Conservation (phyloP, 2,797 vertebrate genomes). For the Amblyopsis hoosieri region DNA sequence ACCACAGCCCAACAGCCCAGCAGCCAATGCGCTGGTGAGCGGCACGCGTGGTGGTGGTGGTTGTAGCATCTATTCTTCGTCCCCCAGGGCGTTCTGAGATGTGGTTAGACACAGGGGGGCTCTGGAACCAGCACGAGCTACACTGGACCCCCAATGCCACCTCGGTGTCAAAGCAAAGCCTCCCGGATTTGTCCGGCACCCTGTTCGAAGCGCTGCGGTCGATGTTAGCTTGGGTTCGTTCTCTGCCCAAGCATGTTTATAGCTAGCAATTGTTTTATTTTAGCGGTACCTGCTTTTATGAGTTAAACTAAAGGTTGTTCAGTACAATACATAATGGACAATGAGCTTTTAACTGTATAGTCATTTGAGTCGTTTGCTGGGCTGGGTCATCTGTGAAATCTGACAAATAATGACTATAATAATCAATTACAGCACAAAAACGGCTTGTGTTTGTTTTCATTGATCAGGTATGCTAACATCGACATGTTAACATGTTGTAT, state of each 20-base stretch:
- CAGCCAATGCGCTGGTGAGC: slow-evolving; percentile 66
- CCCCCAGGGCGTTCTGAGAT: slow-evolving; percentile 65
- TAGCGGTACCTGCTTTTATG: too few relatives aligned
- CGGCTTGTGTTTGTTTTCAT: too few relatives aligned
- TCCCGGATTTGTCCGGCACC: slow-evolving; percentile 34
- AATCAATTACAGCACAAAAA: too few relatives aligned
- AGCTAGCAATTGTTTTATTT: slow-evolving; percentile 1
- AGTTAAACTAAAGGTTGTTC: too few relatives aligned
- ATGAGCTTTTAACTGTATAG: too few relatives aligned
- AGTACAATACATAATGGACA: too few relatives aligned
- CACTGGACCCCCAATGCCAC: slow-evolving; percentile 59
- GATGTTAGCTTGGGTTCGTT: slow-evolving; percentile 20
- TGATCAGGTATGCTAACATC: too few relatives aligned
- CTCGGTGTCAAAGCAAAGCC: slow-evolving; percentile 53
- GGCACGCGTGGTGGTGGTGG: slow-evolving; percentile 46
- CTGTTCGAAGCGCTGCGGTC: slow-evolving; percentile 57
- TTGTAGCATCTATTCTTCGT: slow-evolving; percentile 62
- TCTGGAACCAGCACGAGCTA: slow-evolving; percentile 59
- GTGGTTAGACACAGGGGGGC: slow-evolving; percentile 73
- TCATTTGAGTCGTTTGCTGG: too few relatives aligned
- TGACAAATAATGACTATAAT: too few relatives aligned
- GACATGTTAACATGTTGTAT: too few relatives aligned
- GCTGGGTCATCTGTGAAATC: too few relatives aligned
- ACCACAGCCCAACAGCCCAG: slow-evolving; percentile 48
- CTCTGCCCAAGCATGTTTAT: slow-evolving; percentile 13